Percentiles rank a stretch among this genome's conserved stretches.
These are phyloP conservation scores for Hetaerina americana DNA, from an alignment of 1,140 invertebrate genomes.

Conservation along the genomic window DNA sequence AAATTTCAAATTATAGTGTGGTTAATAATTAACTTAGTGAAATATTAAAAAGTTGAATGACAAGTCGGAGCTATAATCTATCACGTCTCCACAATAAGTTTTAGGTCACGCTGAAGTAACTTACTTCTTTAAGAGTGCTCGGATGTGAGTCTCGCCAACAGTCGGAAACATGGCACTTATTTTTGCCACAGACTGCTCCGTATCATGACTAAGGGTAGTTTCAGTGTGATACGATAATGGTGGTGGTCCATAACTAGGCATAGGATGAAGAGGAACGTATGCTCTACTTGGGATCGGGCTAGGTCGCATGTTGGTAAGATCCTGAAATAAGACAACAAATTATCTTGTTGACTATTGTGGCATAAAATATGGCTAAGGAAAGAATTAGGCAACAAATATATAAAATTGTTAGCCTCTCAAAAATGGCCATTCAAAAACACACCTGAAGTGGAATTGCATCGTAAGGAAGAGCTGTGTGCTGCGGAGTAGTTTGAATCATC, in stretches of 20 bases:
- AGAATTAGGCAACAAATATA: no score
- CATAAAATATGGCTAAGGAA: no score
- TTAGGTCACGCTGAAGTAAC: no score
- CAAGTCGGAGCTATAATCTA: no score
- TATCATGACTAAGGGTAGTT: slow-evolving; percentile 46
- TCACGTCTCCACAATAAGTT: no score
- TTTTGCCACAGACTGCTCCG: slow-evolving; percentile 59
- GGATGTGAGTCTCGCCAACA: slow-evolving; percentile 75
- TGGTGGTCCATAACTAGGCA: slow-evolving; percentile 9
- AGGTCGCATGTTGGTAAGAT: slow-evolving; percentile 32
- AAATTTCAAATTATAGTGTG: no score
- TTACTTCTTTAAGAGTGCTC: slow-evolving; percentile 77
- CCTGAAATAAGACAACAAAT: slow-evolving; percentile 32
- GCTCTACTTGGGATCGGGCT: slow-evolving; percentile 21
- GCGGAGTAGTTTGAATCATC: slow-evolving; percentile 30
- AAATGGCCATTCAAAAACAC: no score
- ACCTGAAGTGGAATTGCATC: slow-evolving; percentile 43
- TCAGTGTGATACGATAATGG: slow-evolving; percentile 40
- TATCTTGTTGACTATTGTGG: no score
- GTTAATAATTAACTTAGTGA: no score
- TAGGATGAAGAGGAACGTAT: slow-evolving; percentile 10
- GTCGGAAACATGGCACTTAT: slow-evolving; percentile 85
- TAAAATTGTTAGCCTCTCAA: no score
- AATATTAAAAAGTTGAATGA: no score
- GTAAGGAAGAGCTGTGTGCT: slow-evolving; percentile 16